Evolutionary conservation across 2,797 vertebrate genomes (phyloP), one percentile per base, ranked within the genome.

Genomic region (Mormyrops boulengeri): DNA sequence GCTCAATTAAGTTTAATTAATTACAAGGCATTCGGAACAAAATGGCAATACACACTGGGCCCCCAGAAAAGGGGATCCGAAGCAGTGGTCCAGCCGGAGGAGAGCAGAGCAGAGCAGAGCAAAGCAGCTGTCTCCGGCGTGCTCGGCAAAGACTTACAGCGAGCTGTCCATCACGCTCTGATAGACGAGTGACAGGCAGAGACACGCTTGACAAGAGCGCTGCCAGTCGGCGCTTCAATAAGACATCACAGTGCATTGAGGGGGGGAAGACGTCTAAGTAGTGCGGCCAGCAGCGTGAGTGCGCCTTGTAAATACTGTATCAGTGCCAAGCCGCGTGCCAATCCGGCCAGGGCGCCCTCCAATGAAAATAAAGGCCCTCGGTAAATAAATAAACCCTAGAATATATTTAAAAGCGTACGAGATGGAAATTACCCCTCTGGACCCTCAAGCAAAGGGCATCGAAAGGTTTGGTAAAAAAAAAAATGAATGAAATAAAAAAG

Each of bases 381-480:
- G 91, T 92, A 91, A 92, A 92, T 92, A 93, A 94, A 93, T 88
- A 92, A 94, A 93, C 91, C 93, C 90, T 90, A 55, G 92, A 94
- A 93, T 89, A 91, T 90, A 47, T 84, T 66, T 89, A 92, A 92
- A 92, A 92, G 89, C 92, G 82, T 94, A 95, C 94, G 92, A 95
- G 95, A 95, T 94, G 87, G 91, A 96, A 96, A 95, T 92, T 87
- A 94, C 91, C 85, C 91, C 90, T 82, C 92, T 91, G 91, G 95
- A 95, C 93, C 94, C 94, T 94, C 93, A 96, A 94, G 93, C 93
- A 91, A 91, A 91, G 91, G 91, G 92, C 93, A 93, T 94, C 94
- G 60, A 92, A 93, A 95, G 95, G 90, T 93, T 85, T 92, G 30
- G 94, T 95, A 94, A 93, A 86, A 85, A 34, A 26, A 85, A 85